These are phyloP conservation scores for Teleogryllus occipitalis DNA, from an alignment of 1,140 invertebrate genomes.

Conservation along the genomic window DNA sequence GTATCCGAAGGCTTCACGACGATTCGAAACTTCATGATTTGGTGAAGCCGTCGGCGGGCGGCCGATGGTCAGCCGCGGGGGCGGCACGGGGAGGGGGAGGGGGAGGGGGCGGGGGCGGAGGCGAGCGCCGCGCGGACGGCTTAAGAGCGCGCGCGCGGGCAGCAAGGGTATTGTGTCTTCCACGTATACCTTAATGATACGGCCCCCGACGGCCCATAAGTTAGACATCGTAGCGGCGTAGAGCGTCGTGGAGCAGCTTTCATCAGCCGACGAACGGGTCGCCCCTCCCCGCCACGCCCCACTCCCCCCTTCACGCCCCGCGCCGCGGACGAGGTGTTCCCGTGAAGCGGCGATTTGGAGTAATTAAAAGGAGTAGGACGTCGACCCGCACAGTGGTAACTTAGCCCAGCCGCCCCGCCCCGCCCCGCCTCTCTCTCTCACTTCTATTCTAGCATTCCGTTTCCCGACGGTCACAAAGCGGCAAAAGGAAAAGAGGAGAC, in stretches of 20 bases:
- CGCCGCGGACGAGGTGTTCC: background rate
- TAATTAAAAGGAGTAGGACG: background rate
- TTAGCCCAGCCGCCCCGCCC: background rate
- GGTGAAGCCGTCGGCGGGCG: background rate
- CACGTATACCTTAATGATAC: background rate
- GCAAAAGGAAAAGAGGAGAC: no score
- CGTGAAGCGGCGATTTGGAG: background rate
- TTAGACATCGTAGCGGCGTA: background rate
- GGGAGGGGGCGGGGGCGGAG: background rate
- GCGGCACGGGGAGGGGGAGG: no score
- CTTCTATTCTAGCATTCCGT: no score
- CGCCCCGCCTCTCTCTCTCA: no score
- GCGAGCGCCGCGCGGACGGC: background rate
- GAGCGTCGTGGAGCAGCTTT: no score
- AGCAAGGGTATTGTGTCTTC: background rate
- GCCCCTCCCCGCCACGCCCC: no score
- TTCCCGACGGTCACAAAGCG: no score
- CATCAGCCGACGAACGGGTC: no score
- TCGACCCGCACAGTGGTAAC: background rate
- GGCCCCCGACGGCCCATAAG: background rate
- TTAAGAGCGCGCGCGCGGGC: no score
- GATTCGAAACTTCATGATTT: slow-evolving; percentile 1
- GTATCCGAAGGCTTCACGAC: background rate
- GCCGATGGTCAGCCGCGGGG: background rate
- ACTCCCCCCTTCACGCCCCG: no score